Conservation (phyloP, 92 coral and sea anemone genomes). For the Scolanthus callimorphus region DNA sequence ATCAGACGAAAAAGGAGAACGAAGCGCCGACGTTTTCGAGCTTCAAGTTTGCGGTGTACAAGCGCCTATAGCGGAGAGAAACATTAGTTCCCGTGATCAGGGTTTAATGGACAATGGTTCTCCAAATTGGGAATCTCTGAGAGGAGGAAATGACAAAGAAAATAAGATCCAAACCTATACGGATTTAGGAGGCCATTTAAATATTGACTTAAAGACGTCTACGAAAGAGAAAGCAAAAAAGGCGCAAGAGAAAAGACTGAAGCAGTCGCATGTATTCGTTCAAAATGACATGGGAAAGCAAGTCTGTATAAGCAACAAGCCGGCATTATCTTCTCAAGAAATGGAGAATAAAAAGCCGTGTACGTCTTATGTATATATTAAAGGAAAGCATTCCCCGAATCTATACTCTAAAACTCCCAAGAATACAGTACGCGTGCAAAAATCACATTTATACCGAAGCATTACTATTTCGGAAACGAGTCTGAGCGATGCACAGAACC, state of each 20-base stretch:
- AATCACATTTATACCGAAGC: slow-evolving; percentile 27
- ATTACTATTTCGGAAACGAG: slow-evolving; percentile 31
- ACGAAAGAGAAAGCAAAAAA: slow-evolving; percentile 4
- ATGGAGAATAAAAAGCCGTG: slow-evolving; percentile 10
- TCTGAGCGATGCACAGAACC: slow-evolving; percentile 26
- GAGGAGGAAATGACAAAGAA: slow-evolving; percentile 4
- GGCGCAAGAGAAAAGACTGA: slow-evolving; percentile 14
- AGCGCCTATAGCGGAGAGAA: background rate
- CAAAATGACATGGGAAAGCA: slow-evolving; percentile 14
- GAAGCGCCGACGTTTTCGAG: background rate
- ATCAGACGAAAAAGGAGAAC: slow-evolving; percentile 13
- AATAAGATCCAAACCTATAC: background rate
- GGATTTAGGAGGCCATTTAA: slow-evolving; percentile 1
- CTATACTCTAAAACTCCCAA: background rate
- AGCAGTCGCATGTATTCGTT: slow-evolving; percentile 6
- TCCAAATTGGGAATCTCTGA: background rate
- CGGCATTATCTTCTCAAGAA: background rate
- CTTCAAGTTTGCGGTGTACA: background rate
- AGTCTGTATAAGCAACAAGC: background rate
- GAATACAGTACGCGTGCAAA: slow-evolving; percentile 29
- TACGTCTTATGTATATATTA: slow-evolving; percentile 22
- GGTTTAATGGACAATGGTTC: slow-evolving; percentile 5
- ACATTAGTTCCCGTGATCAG: background rate
- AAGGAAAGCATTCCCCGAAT: slow-evolving; percentile 8
- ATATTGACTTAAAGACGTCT: background rate